These are phyloP conservation scores for Dendrolimus kikuchii DNA, from an alignment of 1,140 invertebrate species.

Conservation along the genomic window DNA sequence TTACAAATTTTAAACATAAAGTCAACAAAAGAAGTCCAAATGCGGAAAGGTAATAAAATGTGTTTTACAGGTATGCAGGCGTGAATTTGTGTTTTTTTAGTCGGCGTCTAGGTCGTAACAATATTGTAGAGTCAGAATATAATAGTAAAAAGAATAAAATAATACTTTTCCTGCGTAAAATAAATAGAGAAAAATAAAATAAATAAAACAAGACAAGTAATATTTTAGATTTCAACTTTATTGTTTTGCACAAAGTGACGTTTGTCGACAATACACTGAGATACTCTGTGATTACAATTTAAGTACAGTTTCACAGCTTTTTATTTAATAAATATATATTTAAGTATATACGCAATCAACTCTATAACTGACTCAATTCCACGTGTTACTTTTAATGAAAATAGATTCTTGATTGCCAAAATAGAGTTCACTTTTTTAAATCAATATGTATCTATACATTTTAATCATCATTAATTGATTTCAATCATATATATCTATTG, in stretches of 20 bases:
- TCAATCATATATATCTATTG: conserved; percentile 23
- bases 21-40: no score
- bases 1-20: no score
- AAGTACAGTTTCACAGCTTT: conserved; percentile 67
- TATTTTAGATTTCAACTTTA: conserved; percentile 35
- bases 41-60: no score
- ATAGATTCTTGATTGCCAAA: conserved; percentile 43
- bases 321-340: conserved; percentile 40
- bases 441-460: conserved; percentile 12
- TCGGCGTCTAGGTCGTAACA: no score
- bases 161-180: not conserved
- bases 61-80: no score
- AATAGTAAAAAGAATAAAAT: no score
- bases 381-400: conserved; percentile 32
- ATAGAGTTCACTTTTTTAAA: conserved; percentile 28
- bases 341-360: conserved; percentile 29
- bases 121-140: no score
- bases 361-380: conserved; percentile 44
- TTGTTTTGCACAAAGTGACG: conserved; percentile 61
- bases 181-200: conserved; percentile 4
- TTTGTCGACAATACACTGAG: conserved; percentile 58
- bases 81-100: no score
- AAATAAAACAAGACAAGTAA: conserved; percentile 21
- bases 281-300: conserved; percentile 60
- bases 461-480: conserved; percentile 14